These are phyloP conservation scores for Dolomedes plantarius DNA, from an alignment of 2,888 invertebrate genomes.

Conservation along the genomic window DNA sequence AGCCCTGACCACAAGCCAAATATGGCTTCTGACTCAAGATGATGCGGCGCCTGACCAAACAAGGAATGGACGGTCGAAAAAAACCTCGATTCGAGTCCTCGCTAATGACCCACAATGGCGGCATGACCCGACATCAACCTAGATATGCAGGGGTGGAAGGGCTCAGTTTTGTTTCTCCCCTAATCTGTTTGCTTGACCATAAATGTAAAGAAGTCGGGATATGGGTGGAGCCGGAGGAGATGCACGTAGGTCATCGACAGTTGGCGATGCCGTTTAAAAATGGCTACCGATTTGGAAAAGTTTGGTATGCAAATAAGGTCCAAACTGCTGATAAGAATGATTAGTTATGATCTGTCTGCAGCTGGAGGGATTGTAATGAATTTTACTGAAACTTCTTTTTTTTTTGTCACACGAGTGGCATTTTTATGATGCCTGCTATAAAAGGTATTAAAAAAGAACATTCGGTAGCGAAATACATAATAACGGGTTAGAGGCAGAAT, in stretches of 20 bases:
- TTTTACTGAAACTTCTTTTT: too few relatives aligned
- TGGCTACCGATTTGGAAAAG: not conserved
- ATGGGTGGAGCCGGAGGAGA: not conserved
- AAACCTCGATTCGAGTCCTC: not conserved
- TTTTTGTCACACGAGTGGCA: too few relatives aligned
- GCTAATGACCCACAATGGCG: slow-evolving; percentile 1
- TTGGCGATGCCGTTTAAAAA: not conserved
- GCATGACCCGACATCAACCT: not conserved
- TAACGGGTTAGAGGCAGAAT: too few relatives aligned
- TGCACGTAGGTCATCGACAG: not conserved
- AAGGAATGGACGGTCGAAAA: not conserved
- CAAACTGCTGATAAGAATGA: not conserved
- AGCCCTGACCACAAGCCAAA: slow-evolving; percentile 6
- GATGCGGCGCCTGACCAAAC: not conserved
- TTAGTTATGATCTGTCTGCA: not conserved
- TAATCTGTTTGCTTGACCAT: not conserved
- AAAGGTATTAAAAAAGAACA: too few relatives aligned
- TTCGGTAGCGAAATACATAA: too few relatives aligned
- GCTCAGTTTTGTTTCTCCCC: not conserved
- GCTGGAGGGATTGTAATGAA: too few relatives aligned
- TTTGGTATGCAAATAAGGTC: not conserved
- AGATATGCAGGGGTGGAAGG: slow-evolving; percentile 18
- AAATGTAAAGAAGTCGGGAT: not conserved
- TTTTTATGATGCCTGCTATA: too few relatives aligned
- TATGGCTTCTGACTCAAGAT: not conserved